Percentiles rank a stretch among this genome's conserved stretches.
Evolutionary conservation across 2,888 invertebrate genomes (phyloP).

Genomic region (Stenurella melanura): DNA sequence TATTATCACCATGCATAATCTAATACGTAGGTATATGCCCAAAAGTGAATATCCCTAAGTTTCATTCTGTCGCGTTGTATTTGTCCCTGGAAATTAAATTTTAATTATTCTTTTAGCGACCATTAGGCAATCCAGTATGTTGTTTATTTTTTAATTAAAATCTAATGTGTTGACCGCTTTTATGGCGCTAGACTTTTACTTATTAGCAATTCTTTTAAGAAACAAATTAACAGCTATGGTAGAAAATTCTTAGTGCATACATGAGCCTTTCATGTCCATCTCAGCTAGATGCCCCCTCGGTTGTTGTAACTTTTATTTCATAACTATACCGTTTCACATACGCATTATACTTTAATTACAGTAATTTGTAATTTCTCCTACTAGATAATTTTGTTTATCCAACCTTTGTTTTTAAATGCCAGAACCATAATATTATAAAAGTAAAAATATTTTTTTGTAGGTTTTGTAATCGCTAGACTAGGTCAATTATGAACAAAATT

Average conservation of each 20-base stretch:
- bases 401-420: conserved; percentile 12
- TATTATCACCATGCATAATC: conserved; percentile 32
- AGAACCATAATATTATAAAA: neutral
- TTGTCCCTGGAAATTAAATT: neutral
- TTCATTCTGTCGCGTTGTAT: neutral
- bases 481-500: no score
- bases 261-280: conserved; percentile 2
- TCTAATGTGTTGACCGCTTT: neutral
- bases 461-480: neutral
- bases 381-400: conserved; percentile 31
- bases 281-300: neutral
- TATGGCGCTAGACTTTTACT: conserved; percentile 16
- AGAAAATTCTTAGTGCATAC: neutral
- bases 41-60: conserved; percentile 10
- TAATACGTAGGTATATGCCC: neutral
- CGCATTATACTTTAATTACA: conserved; percentile 23
- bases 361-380: conserved; percentile 30
- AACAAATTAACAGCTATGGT: neutral
- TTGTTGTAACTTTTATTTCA: conserved; percentile 30
- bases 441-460: neutral
- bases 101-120: neutral
- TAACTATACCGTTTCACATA: conserved; percentile 15
- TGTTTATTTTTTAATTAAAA: conserved; percentile 13
- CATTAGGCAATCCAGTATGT: neutral
- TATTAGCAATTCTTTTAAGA: neutral